A percentile compares a stretch with the other conserved stretches of the same genome.
Conservation (phyloP, 2,797 vertebrate species). For the Crax fasciolata region DNA sequence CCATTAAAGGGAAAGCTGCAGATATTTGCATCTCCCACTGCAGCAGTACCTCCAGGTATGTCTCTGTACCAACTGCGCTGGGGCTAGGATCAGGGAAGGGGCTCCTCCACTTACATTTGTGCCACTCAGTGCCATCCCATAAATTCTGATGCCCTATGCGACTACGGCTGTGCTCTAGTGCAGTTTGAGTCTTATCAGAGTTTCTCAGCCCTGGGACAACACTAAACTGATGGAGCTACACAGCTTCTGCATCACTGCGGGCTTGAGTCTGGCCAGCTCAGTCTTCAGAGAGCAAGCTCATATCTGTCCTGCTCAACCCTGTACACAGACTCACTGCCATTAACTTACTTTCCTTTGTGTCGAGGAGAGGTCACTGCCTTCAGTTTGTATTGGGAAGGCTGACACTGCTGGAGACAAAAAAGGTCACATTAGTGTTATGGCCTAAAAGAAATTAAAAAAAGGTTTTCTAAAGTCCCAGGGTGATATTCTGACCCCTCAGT, state of each 20-base stretch:
- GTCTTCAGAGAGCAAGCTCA: fast-evolving
- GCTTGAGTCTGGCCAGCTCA: background rate
- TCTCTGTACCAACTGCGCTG: background rate
- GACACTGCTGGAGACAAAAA: background rate
- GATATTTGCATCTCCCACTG: background rate
- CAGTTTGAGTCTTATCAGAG: background rate
- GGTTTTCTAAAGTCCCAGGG: background rate
- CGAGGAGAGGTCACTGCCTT: background rate
- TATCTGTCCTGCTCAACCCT: fast-evolving
- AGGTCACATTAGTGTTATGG: background rate
- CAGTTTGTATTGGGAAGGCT: background rate
- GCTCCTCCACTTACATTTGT: background rate
- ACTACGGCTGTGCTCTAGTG: background rate
- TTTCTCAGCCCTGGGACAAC: background rate
- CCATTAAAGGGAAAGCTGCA: background rate
- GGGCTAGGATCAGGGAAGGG: background rate
- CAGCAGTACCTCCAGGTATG: background rate
- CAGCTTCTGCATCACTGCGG: background rate
- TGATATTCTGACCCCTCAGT: background rate
- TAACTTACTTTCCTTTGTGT: background rate
- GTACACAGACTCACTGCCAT: background rate
- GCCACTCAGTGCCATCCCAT: background rate
- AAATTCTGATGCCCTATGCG: background rate
- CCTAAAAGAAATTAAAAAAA: background rate
- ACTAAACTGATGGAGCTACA: background rate